Evolutionary conservation across 2,888 invertebrate species (phyloP).

Genomic region (Tenthredo mesomela): DNA sequence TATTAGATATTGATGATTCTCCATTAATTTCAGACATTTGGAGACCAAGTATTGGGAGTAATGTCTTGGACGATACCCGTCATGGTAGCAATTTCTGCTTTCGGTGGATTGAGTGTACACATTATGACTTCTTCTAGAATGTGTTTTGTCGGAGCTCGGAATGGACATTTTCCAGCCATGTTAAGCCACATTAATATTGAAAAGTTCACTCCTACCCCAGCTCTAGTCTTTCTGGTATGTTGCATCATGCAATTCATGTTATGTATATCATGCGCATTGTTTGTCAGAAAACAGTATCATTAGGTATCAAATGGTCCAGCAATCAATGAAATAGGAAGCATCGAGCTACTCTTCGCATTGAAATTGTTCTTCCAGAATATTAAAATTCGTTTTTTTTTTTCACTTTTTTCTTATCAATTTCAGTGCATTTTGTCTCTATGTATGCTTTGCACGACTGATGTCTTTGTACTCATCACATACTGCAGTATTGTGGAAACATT

Average conservation of each 20-base stretch:
- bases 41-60: constrained; percentile 86
- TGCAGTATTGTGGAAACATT: constrained; percentile 95
- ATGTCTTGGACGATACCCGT: constrained; percentile 92
- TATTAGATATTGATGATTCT: constrained; percentile 34
- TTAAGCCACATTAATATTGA: constrained; percentile 89
- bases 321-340: neutral
- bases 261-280: neutral
- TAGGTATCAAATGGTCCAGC: neutral
- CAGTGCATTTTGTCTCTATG: constrained; percentile 91
- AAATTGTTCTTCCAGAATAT: neutral
- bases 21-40: constrained; percentile 86
- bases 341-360: neutral
- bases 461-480: constrained; percentile 93
- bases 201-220: constrained; percentile 89
- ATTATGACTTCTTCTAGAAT: constrained; percentile 97
- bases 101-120: constrained; percentile 96
- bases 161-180: constrained; percentile 91
- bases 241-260: neutral
- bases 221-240: constrained; percentile 90
- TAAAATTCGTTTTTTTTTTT: neutral
- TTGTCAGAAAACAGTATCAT: no score
- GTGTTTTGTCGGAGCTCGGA: constrained; percentile 94
- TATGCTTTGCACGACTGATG: constrained; percentile 91
- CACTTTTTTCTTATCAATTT: constrained; percentile 67
- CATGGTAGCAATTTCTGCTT: constrained; percentile 94